Conservation (phyloP, 2,797 vertebrate species). For the Pangasius mekongensis region DNA sequence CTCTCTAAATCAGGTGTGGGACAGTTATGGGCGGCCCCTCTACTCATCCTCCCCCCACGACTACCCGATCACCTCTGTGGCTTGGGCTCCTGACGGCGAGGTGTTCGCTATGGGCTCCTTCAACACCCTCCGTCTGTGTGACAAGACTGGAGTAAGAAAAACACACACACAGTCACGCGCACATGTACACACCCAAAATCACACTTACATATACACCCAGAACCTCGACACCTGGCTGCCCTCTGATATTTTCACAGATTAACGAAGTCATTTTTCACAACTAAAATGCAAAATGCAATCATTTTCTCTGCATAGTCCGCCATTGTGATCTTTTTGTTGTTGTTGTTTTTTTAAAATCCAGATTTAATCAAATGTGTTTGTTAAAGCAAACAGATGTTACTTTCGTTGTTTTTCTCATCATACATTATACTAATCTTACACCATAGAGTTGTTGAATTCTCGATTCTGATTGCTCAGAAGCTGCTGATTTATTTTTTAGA, state of each 20-base stretch:
- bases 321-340: not conserved
- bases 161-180: not conserved
- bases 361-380: not conserved
- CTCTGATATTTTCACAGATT: not conserved
- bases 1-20: constrained; percentile 86
- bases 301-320: not conserved
- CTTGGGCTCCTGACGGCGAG: constrained; percentile 92
- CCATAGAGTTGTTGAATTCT: not conserved
- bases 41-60: constrained; percentile 86
- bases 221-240: not conserved
- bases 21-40: constrained; percentile 87
- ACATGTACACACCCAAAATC: not conserved
- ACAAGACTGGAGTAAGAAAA: constrained; percentile 93
- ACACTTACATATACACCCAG: not conserved
- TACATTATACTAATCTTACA: not conserved
- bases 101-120: constrained; percentile 94
- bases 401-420: not conserved
- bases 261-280: not conserved
- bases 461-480: not conserved
- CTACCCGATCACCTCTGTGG: constrained; percentile 88
- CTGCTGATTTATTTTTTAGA: not conserved
- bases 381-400: not conserved
- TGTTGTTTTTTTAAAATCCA: not conserved
- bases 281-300: not conserved
- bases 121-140: constrained; percentile 91